These are phyloP conservation scores for Teleogryllus occipitalis DNA, from an alignment of 1,140 invertebrate genomes.

Conservation along the genomic window DNA sequence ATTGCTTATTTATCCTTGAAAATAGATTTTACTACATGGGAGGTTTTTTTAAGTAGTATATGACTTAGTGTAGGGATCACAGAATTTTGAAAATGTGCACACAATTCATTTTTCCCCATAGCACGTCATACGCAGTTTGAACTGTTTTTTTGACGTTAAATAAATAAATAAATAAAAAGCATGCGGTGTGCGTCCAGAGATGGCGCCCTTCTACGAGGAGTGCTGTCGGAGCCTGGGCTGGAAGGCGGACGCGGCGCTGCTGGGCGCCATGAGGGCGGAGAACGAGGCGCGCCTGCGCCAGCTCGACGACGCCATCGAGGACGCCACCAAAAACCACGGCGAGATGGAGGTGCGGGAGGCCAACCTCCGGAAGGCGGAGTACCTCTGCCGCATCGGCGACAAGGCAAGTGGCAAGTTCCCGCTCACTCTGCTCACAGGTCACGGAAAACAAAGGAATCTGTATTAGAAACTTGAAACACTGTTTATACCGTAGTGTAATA, in stretches of 20 bases:
- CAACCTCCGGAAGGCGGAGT: slow-evolving; percentile 85
- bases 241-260: slow-evolving; percentile 63
- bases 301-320: slow-evolving; percentile 82
- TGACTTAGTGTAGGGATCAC: too few relatives aligned
- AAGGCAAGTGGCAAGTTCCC: slow-evolving; percentile 49
- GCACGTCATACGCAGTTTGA: too few relatives aligned
- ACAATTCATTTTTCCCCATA: too few relatives aligned
- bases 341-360: slow-evolving; percentile 90
- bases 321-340: slow-evolving; percentile 88
- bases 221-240: slow-evolving; percentile 64
- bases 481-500: too few relatives aligned
- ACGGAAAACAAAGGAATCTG: too few relatives aligned
- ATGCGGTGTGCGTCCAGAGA: slow-evolving; percentile 44
- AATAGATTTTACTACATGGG: too few relatives aligned
- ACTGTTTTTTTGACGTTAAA: not conserved
- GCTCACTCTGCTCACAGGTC: too few relatives aligned
- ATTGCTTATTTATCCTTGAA: too few relatives aligned
- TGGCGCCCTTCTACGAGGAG: slow-evolving; percentile 96
- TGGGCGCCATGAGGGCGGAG: slow-evolving; percentile 72
- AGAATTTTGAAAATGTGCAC: too few relatives aligned
- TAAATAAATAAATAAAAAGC: not conserved
- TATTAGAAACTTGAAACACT: too few relatives aligned
- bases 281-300: slow-evolving; percentile 75
- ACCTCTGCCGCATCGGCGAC: slow-evolving; percentile 91
- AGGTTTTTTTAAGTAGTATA: too few relatives aligned